Evolutionary conservation across 2,797 vertebrate species (phyloP).

Genomic region (Valencia hispanica): DNA sequence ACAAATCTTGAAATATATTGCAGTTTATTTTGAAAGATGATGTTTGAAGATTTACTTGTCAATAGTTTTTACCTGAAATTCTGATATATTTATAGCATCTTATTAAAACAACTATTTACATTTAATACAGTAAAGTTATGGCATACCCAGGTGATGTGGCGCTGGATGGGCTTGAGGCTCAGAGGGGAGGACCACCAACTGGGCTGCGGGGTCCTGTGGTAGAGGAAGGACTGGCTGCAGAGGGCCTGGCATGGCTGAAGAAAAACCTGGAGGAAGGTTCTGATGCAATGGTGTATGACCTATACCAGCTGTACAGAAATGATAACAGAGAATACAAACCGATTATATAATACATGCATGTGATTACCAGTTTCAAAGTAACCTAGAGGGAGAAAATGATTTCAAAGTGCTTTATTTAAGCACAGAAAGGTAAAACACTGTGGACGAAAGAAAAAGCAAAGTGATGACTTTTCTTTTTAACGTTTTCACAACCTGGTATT

Average conservation of each 20-base stretch:
- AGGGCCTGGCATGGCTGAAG: conserved; percentile 90
- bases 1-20: not conserved
- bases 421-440: not conserved
- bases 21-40: not conserved
- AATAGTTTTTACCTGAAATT: not conserved
- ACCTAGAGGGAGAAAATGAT: not conserved
- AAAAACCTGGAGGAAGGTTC: conserved; percentile 94
- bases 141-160: conserved; percentile 89
- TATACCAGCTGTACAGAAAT: conserved; percentile 83
- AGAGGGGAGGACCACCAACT: conserved; percentile 92
- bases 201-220: conserved; percentile 89
- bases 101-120: not conserved
- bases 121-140: conserved; percentile 9
- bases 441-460: not conserved
- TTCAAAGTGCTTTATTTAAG: not conserved
- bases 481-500: not conserved
- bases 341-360: not conserved
- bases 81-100: not conserved
- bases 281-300: conserved; percentile 93
- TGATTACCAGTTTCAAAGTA: not conserved
- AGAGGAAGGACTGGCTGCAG: conserved; percentile 94
- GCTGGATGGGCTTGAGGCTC: conserved; percentile 88
- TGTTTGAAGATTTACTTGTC: not conserved
- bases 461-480: not conserved
- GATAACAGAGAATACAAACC: conserved; percentile 15